These are phyloP conservation scores for Andinoacara biseriatus DNA, from an alignment of 2,113 vertebrate species.

Conservation along the genomic window DNA sequence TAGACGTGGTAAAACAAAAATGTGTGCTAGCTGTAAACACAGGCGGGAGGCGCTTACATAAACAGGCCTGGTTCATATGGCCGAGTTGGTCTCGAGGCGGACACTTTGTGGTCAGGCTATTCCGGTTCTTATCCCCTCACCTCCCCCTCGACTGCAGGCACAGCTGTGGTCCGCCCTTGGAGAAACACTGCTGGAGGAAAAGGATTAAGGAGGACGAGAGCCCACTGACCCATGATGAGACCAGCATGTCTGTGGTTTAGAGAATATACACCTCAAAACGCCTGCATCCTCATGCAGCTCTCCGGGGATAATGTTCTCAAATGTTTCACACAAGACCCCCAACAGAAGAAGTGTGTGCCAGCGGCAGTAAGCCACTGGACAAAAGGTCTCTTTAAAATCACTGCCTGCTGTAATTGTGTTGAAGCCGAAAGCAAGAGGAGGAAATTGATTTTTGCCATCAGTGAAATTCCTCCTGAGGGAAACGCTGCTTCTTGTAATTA, in stretches of 20 bases:
- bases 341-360: background rate
- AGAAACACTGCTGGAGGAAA: constrained; percentile 60
- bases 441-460: constrained; percentile 70
- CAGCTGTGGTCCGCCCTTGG: constrained; percentile 66
- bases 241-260: constrained; percentile 63
- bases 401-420: constrained; percentile 45
- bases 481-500: constrained; percentile 67
- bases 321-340: background rate
- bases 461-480: constrained; percentile 63
- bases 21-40: constrained; percentile 76
- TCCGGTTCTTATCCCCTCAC: constrained; percentile 37
- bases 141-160: constrained; percentile 43
- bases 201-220: constrained; percentile 37
- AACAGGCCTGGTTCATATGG: constrained; percentile 67
- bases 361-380: background rate
- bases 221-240: constrained; percentile 52
- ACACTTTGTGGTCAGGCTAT: constrained; percentile 68
- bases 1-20: constrained; percentile 72
- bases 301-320: background rate
- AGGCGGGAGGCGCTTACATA: constrained; percentile 70
- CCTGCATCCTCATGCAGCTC: background rate
- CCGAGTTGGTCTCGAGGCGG: constrained; percentile 53
- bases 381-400: constrained; percentile 21
- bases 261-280: constrained; percentile 23
- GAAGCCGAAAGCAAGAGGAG: constrained; percentile 31